Evolutionary conservation across 2,113 vertebrate species (phyloP).

Genomic region (Helogale parvula): DNA sequence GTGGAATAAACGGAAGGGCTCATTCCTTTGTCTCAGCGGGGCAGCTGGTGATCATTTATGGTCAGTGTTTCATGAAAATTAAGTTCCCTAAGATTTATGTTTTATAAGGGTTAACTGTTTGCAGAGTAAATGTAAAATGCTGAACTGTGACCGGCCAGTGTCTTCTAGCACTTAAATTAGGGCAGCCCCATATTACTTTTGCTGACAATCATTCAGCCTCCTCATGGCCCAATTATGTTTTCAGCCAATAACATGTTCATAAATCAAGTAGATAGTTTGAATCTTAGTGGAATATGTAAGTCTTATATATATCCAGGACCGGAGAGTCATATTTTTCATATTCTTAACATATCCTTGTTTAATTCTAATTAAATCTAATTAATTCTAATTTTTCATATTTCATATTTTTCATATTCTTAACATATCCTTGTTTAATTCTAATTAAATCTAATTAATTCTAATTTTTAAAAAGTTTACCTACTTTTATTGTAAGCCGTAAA

Average conservation of each 20-base stretch:
- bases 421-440: slow-evolving; percentile 7
- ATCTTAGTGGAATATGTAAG: neutral
- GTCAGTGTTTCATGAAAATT: slow-evolving; percentile 57
- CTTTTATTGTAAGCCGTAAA: neutral
- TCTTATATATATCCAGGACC: neutral
- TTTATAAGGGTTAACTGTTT: slow-evolving; percentile 15
- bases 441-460: no score
- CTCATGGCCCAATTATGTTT: neutral
- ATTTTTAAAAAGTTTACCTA: neutral
- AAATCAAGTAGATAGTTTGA: slow-evolving; percentile 43
- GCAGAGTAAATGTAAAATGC: neutral
- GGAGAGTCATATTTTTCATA: neutral
- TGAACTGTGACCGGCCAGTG: neutral
- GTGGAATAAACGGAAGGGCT: slow-evolving; percentile 12
- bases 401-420: neutral
- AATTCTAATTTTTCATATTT: no score
- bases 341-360: neutral
- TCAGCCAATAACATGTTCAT: neutral
- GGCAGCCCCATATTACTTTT: neutral
- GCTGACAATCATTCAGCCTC: neutral
- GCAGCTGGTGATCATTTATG: slow-evolving; percentile 52
- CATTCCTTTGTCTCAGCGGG: neutral
- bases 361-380: no score
- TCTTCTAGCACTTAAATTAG: neutral
- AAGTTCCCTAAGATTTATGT: slow-evolving; percentile 48